Percentiles rank a stretch among this genome's conserved stretches.
phyloP scores from a whole-genome alignment of 2,113 vertebrate genomes.

The Tragelaphus buxtoni region DNA sequence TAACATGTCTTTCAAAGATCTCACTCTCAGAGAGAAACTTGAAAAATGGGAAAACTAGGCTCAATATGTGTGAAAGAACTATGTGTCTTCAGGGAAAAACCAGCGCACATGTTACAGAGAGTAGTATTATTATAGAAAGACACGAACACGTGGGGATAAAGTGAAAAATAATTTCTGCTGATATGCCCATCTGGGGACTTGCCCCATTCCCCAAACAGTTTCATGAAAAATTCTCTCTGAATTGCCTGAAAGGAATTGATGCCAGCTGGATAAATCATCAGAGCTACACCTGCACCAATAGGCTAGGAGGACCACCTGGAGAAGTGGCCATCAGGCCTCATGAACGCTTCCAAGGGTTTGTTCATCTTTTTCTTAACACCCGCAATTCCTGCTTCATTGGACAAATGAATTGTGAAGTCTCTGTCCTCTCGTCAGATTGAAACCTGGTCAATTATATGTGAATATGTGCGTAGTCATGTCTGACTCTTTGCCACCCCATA shows the following conservation, averaged over 20 bases:
- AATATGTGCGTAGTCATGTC: not conserved
- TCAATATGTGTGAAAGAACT: not conserved
- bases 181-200: not conserved
- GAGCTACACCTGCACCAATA: not conserved
- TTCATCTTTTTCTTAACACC: not conserved
- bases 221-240: slow-evolving; percentile 52
- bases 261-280: not conserved
- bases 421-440: not conserved
- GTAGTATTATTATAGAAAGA: not conserved
- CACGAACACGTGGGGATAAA: not conserved
- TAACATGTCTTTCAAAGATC: not conserved
- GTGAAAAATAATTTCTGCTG: not conserved
- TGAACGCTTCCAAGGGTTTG: not conserved
- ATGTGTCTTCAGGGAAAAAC: not conserved
- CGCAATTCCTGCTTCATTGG: not conserved
- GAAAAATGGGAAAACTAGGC: not conserved
- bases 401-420: not conserved
- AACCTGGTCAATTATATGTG: not conserved
- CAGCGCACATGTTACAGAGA: not conserved
- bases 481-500: not conserved
- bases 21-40: not conserved
- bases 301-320: not conserved
- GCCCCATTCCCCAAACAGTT: slow-evolving; percentile 25
- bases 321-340: not conserved
- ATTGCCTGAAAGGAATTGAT: slow-evolving; percentile 50